Base-by-base conservation (phyloP, 2,888 invertebrate genomes). In the Cataglyphis livida region DNA sequence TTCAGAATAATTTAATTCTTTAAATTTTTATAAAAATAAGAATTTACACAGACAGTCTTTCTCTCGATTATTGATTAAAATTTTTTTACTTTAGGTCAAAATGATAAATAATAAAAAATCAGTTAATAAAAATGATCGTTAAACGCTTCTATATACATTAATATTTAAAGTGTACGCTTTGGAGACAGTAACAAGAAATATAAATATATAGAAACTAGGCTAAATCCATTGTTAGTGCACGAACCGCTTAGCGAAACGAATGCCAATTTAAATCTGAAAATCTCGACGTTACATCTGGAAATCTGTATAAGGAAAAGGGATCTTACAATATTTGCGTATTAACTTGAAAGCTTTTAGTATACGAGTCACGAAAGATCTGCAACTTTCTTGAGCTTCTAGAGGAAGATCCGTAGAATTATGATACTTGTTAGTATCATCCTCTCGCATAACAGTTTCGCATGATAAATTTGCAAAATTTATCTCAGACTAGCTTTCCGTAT, bases 321-420 rank as follows among this genome's bases (percentile, higher is more conserved):
- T 76, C 68, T 68, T 32, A 64, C n/a, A 54, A 57, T 66, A 66
- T 76, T 66, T 66, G 57, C 66, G 32, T 41, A 68, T 76, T 66
- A 76, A 66, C 54, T 54, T 38, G 68, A 76, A 66, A 76, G 76
- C 57, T 76, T 76, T 76, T 57, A 61, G 61, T 61, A 73, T 44
- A 68, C 54, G 18, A 38, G 64, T 54, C 48, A 65, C 65, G 68
- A 32, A 66, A n/a, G 35, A 41, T 57, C n/a, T 66, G 28, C 41
- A 76, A 76, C 68, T 68, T 76, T 28, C 76, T 21, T 32, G 18
- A 57, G 21, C 21, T 76, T 41, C 68, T 66, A n/a, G 28, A 28
- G 28, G 28, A 57, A 32, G 54, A 57, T 76, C 41, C 51, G 38
- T 66, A 21, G 66, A 76, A 66, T 65, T 65, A 64, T 65, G 51